A percentile compares a stretch with the other conserved stretches of the same genome.
phyloP scores from a whole-genome alignment of 1,140 invertebrate genomes.

The Bombus balteatus region DNA sequence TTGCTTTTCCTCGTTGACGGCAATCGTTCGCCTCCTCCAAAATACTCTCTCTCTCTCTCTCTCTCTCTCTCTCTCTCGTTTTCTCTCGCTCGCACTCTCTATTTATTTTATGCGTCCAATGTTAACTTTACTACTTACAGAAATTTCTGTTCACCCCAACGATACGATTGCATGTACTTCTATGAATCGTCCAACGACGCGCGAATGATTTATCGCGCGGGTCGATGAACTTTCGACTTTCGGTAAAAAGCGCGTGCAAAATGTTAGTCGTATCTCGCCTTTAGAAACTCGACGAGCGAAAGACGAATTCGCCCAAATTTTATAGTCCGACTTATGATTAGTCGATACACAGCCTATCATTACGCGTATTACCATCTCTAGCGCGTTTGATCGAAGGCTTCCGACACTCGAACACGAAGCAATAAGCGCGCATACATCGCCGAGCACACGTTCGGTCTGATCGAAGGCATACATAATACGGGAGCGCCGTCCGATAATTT shows the following conservation, averaged over 20 bases:
- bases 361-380: constrained; percentile 69
- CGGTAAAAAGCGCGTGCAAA: constrained; percentile 35
- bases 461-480: constrained; percentile 59
- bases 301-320: constrained; percentile 67
- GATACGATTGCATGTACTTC: neutral
- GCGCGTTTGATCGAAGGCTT: constrained; percentile 60
- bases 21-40: constrained; percentile 2
- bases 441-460: constrained; percentile 32
- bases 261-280: constrained; percentile 58
- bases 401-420: constrained; percentile 43
- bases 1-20: constrained; percentile 38
- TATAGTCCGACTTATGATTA: constrained; percentile 68
- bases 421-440: neutral
- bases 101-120: too few species aligned
- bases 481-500: constrained; percentile 34
- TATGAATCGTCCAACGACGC: too few species aligned
- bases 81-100: too few species aligned
- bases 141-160: neutral
- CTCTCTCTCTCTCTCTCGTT: too few species aligned
- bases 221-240: neutral
- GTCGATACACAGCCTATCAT: constrained; percentile 63
- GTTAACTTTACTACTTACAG: too few species aligned
- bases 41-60: neutral
- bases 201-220: neutral
- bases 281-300: constrained; percentile 42